Percentiles rank a stretch among this genome's conserved stretches.
These are phyloP conservation scores for Epinephelus fuscoguttatus DNA, from an alignment of 2,113 vertebrate genomes.

Conservation along the genomic window DNA sequence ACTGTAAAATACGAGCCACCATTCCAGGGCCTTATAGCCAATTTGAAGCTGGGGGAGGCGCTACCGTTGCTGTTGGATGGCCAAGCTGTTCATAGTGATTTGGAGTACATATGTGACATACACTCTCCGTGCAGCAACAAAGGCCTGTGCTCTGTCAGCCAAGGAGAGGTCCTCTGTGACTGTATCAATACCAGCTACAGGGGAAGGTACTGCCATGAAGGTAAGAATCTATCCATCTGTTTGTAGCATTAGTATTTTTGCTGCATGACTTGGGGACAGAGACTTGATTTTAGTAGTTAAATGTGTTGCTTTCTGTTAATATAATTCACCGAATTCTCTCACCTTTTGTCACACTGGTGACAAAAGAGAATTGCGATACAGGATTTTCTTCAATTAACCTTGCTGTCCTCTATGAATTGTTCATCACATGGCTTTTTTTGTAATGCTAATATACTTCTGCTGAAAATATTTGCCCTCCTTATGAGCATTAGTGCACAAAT, in stretches of 20 bases:
- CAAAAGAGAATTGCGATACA: neutral
- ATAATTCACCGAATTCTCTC: neutral
- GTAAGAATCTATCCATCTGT: conserved; percentile 81
- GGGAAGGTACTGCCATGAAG: conserved; percentile 94
- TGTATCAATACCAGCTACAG: conserved; percentile 91
- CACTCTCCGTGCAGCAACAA: conserved; percentile 92
- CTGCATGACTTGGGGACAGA: neutral
- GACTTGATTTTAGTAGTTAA: neutral
- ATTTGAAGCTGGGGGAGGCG: conserved; percentile 90
- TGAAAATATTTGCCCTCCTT: neutral
- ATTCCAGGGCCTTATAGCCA: conserved; percentile 90
- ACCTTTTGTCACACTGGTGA: neutral
- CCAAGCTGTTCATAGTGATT: conserved; percentile 90
- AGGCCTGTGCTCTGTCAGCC: conserved; percentile 89
- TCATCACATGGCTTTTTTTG: neutral
- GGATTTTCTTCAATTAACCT: neutral
- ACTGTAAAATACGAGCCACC: conserved; percentile 95
- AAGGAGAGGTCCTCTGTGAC: conserved; percentile 91
- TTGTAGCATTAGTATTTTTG: neutral
- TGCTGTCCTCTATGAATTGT: neutral
- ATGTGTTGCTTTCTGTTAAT: neutral
- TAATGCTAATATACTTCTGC: neutral
- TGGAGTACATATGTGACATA: conserved; percentile 88
- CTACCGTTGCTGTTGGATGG: conserved; percentile 89
- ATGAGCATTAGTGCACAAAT: conserved; percentile 19